Evolutionary conservation across 2,888 invertebrate genomes (phyloP).

Genomic region (Nesidiocoris tenuis): DNA sequence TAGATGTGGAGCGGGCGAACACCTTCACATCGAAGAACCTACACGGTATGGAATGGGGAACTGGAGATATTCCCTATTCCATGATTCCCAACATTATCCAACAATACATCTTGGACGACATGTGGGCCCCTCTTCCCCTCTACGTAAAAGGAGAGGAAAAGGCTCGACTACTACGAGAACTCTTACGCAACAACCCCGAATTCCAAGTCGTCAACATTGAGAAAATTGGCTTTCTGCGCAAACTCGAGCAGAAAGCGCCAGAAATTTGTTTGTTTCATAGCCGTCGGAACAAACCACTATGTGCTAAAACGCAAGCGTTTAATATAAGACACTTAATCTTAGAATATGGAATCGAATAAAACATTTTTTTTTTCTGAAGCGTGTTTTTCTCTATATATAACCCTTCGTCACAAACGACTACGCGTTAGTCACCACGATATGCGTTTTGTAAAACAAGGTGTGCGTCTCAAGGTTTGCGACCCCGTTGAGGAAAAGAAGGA

Average conservation of each 20-base stretch:
- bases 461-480: conserved; percentile 4
- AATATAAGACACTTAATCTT: neutral
- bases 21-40: neutral
- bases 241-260: neutral
- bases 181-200: neutral
- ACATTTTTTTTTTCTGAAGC: neutral
- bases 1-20: neutral
- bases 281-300: neutral
- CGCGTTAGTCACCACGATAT: neutral
- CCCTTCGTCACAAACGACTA: neutral
- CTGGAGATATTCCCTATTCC: neutral
- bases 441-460: neutral
- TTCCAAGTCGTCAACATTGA: neutral
- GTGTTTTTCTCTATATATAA: neutral
- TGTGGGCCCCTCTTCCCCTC: neutral
- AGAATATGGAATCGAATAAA: neutral
- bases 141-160: neutral
- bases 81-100: neutral
- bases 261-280: neutral
- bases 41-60: neutral
- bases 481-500: neutral
- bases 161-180: neutral
- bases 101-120: neutral
- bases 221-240: neutral
- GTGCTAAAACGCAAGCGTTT: neutral